A percentile compares a stretch with the other conserved stretches of the same genome.
These are phyloP conservation scores for Microplitis mediator DNA, from an alignment of 1,140 invertebrate species.

Conservation along the genomic window DNA sequence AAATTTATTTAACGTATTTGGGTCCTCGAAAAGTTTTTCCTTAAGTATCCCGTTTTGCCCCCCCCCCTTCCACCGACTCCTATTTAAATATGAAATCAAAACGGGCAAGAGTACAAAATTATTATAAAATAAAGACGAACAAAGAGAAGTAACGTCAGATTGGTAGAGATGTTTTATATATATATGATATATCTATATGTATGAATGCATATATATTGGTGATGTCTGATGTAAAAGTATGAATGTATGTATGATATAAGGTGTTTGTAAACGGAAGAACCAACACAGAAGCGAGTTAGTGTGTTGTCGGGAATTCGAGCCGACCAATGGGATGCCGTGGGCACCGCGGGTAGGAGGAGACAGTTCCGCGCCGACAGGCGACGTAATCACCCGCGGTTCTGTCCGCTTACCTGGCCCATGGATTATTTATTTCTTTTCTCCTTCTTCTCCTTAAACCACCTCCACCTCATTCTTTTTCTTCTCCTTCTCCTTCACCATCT, in stretches of 20 bases:
- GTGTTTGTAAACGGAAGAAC: neutral
- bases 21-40: too few relatives aligned
- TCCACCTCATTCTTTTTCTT: neutral
- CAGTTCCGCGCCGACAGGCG: constrained; percentile 60
- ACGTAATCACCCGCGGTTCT: constrained; percentile 60
- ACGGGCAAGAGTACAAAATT: neutral
- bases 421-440: constrained; percentile 32
- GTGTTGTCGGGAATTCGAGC: constrained; percentile 38
- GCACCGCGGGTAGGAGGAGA: constrained; percentile 60
- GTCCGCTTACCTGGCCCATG: constrained; percentile 36
- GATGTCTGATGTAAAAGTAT: neutral
- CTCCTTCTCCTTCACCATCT: neutral
- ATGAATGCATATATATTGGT: neutral
- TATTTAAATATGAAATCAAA: too few relatives aligned
- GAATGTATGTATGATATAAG: neutral
- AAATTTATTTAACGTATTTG: too few relatives aligned
- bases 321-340: constrained; percentile 51
- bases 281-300: constrained; percentile 15
- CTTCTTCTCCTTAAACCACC: constrained; percentile 2
- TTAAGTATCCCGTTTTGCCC: too few relatives aligned
- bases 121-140: neutral
- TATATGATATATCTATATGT: neutral
- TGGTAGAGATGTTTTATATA: neutral
- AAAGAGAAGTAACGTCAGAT: constrained; percentile 1
- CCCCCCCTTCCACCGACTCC: too few relatives aligned